Base-by-base conservation (phyloP, 2,888 invertebrate species). In the Caprella mutica region DNA sequence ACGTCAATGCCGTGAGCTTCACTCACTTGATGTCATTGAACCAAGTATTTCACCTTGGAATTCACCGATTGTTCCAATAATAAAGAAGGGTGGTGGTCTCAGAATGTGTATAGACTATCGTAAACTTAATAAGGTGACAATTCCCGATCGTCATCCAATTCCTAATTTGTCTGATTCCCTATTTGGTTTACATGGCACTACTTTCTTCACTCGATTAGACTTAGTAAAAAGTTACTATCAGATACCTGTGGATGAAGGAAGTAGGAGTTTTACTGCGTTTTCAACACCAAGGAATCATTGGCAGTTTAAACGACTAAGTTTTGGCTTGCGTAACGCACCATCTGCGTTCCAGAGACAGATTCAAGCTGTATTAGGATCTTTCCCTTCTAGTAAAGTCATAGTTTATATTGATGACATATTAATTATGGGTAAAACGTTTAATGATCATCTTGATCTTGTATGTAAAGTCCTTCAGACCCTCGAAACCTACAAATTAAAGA, bases 301-400 rank as follows among this genome's bases (percentile, higher is more conserved):
- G 30, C 21, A 51, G 35, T 29, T 29, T 29, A 21, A n/a, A n/a
- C n/a, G n/a, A n/a, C n/a, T n/a, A n/a, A 33, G 33, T 51, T 51
- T 51, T 51, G 30, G 51, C 1, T 24, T 51, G 14, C 17, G 33
- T 2, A 51, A 51, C 33, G 51, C 51, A 2, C 33, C 29, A 3
- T 30, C 51, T 19, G 51, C 35, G 4, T 51, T 51, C 21, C 51
- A 51, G 33, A 17, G 33, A n/a, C n/a, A 30, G 33, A 51, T 51
- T 30, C 33, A 29, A 9, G 29, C 19, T 26, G 30, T 30, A 12
- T 30, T 51, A 5, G 17, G 33, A 17, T 30, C n/a, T 3, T 51
- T 30, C 14, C 43, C 43, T 23, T 33, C 23, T 9, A 51, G 33
- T 24, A 51, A 51, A 33, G 51, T 51, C 12, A 21, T 51, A n/a